Evolutionary conservation across 1,140 invertebrate genomes (phyloP).

Genomic region (Linepithema humile): DNA sequence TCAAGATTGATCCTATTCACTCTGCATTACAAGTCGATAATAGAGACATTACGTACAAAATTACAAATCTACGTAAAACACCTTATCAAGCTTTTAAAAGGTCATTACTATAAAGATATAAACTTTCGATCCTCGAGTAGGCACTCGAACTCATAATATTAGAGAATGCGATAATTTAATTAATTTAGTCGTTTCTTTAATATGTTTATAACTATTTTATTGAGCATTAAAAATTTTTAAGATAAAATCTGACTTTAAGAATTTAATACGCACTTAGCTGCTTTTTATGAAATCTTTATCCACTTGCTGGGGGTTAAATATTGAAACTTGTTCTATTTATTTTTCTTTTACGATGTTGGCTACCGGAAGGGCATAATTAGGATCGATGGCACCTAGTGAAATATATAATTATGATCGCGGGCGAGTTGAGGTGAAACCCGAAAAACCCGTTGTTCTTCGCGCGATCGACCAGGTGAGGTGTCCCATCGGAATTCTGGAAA

Average conservation of each 20-base stretch:
- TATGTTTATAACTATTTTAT: too few relatives aligned
- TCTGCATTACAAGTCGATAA: not conserved
- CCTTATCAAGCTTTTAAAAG: not conserved
- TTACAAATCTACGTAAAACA: conserved; percentile 29
- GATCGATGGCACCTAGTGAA: conserved; percentile 8
- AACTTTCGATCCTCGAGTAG: not conserved
- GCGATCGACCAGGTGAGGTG: conserved; percentile 66
- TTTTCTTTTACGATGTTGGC: not conserved
- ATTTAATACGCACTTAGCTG: too few relatives aligned
- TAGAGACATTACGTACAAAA: too few relatives aligned
- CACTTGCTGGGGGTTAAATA: too few relatives aligned
- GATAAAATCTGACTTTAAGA: too few relatives aligned
- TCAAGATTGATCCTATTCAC: conserved; percentile 8
- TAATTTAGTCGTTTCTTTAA: too few relatives aligned
- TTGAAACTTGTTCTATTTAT: not conserved
- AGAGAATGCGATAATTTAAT: not conserved
- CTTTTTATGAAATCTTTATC: too few relatives aligned
- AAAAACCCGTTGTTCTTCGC: conserved; percentile 52
- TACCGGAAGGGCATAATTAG: conserved; percentile 39
- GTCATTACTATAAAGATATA: not conserved
- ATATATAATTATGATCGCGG: not conserved
- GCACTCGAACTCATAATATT: not conserved
- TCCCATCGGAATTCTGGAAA: conserved; percentile 74
- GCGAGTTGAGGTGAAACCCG: not conserved
- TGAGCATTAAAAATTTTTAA: too few relatives aligned